Evolutionary conservation across 2,888 invertebrate species (phyloP), one percentile per base, ranked within the genome.

Genomic region (Odontocolon sp.): DNA sequence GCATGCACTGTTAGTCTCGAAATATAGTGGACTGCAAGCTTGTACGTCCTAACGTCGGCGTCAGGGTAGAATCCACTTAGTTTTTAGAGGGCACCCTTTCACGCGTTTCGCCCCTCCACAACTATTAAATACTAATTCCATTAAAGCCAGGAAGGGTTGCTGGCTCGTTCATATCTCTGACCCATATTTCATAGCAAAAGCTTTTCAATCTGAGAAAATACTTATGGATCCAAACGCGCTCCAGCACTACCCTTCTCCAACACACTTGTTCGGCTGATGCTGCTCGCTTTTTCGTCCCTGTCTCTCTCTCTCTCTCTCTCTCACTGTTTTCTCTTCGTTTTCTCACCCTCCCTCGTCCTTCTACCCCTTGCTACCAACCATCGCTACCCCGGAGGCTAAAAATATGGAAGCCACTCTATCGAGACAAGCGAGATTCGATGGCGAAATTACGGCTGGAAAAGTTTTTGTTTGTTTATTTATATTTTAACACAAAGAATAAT

Each of bases 71-170:
- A 87, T 86, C 86, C 87, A 87, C 85, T 88, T 87, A 87, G 85
- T 88, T 89, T 87, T 86, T 87, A 83, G 80, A 82, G 79, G 72
- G 79, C 82, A 81, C 84, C 83, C 83, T 84, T 81, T 81, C 75
- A 71, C 81, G 70, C 70, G 78, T 69, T 21, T 38, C 36, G 38
- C 77, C 75, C 70, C 52, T 57, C 66, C 38, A 61, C 76, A 77
- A 79, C 84, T 88, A 90, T 90, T 89, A 90, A 90, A 90, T 88
- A 89, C 89, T 90, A 90, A 90, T 90, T 90, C 89, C 89, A 89
- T 90, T 90, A 90, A 89, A 90, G 86, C 85, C 84, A 82, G 87
- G 88, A 90, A 90, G 90, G 89, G 90, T 89, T 90, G 89, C 82
- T 81, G 79, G 52, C 56, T 69, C 56, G 71, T 67, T 75, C 81